These are phyloP conservation scores for Acanthosepion esculentum DNA, from an alignment of 2,888 invertebrate species.

Conservation along the genomic window DNA sequence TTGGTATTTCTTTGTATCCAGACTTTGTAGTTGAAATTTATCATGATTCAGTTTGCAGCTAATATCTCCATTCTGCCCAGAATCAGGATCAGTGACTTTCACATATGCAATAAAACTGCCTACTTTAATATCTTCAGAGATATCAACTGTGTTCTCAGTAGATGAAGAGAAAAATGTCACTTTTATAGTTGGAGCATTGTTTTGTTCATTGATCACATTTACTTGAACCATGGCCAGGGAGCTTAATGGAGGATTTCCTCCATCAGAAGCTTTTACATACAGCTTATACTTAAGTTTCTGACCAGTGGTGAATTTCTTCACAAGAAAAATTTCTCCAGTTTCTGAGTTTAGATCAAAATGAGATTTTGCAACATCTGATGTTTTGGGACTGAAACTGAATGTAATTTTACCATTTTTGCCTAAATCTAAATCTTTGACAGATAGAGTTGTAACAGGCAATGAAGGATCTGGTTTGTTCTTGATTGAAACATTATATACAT, in stretches of 20 bases:
- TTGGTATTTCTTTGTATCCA: not conserved
- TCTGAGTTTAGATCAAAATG: not conserved
- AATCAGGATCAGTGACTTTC: not conserved
- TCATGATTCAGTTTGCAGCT: not conserved
- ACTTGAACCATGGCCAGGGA: not conserved
- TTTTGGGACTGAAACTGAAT: not conserved
- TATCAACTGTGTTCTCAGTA: not conserved
- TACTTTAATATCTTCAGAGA: not conserved
- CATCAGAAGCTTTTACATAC: not conserved
- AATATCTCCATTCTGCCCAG: not conserved
- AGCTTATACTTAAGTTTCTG: not conserved
- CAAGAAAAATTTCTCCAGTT: not conserved
- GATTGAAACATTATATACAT: not conserved
- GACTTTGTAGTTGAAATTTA: not conserved
- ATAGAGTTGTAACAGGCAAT: not conserved
- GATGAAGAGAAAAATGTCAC: not conserved
- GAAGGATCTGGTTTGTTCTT: not conserved
- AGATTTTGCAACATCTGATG: not conserved
- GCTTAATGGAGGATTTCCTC: not conserved
- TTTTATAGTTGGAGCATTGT: not conserved
- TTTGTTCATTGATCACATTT: not conserved
- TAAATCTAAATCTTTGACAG: not conserved
- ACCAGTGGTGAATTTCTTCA: not conserved
- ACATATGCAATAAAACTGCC: not conserved
- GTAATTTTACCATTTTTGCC: not conserved